Conservation (phyloP, 1,140 invertebrate genomes). For the Monomorium pharaonis region DNA sequence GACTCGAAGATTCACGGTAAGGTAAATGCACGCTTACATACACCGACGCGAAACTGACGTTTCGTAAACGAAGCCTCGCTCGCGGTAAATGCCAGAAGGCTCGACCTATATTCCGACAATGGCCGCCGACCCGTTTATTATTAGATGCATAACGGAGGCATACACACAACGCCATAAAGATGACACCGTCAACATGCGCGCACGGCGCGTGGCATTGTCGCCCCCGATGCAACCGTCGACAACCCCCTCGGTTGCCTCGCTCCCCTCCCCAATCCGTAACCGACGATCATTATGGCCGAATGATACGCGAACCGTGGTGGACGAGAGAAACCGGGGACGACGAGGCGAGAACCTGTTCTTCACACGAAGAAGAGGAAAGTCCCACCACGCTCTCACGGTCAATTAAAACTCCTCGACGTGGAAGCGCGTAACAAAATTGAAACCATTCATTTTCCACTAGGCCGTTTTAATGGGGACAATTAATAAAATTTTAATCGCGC, state of each 20-base stretch:
- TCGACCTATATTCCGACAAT: constrained; percentile 80
- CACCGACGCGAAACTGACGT: background rate
- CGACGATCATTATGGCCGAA: too few relatives aligned
- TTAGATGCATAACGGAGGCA: constrained; percentile 67
- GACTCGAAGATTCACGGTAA: constrained; percentile 21
- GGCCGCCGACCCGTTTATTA: constrained; percentile 76
- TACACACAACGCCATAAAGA: constrained; percentile 59
- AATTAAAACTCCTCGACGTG: constrained; percentile 1
- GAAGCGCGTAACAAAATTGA: background rate
- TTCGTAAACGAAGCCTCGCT: constrained; percentile 60
- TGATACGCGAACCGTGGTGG: background rate
- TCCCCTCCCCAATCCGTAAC: background rate
- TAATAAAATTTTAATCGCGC: background rate
- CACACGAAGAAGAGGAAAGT: background rate
- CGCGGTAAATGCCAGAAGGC: constrained; percentile 53
- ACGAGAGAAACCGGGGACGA: background rate
- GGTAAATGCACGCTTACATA: background rate
- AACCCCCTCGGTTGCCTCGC: background rate
- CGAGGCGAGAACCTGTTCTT: constrained; percentile 3
- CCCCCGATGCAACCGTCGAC: background rate
- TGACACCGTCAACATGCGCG: constrained; percentile 21
- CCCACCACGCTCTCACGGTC: background rate
- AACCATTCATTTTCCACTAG: background rate
- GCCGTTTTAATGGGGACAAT: background rate
- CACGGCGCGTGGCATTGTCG: background rate